phyloP scores from a whole-genome alignment of 2,888 invertebrate genomes.

The Xylocampa areola region DNA sequence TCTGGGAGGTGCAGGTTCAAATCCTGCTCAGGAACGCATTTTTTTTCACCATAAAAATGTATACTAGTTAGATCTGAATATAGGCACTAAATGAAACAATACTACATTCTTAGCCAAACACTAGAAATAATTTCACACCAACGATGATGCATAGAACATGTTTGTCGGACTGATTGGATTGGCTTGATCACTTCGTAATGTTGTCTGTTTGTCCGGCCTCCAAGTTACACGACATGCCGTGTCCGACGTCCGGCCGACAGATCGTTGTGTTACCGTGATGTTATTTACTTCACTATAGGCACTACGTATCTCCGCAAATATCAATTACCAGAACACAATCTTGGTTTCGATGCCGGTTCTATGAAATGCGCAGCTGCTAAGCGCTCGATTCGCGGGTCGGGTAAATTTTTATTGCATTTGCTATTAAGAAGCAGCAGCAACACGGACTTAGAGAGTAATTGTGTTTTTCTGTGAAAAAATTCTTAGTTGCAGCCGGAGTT shows the following conservation, averaged over 20 bases:
- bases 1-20: no score
- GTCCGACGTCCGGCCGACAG: not conserved
- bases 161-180: slow-evolving; percentile 37
- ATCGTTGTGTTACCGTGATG: not conserved
- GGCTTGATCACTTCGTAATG: slow-evolving; percentile 45
- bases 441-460: no score
- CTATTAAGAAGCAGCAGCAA: no score
- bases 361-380: no score
- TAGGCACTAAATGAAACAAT: no score
- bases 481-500: no score
- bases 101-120: not conserved
- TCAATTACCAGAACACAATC: not conserved
- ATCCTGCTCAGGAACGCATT: no score
- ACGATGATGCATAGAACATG: not conserved
- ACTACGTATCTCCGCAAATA: slow-evolving; percentile 3
- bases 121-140: not conserved
- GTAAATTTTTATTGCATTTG: no score
- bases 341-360: not conserved
- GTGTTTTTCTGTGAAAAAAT: no score
- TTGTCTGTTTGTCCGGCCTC: slow-evolving; percentile 38
- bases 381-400: no score
- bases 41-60: no score
- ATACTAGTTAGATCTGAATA: no score
- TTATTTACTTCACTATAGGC: not conserved
- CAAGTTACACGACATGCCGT: slow-evolving; percentile 8